Evolutionary conservation across 2,797 vertebrate species (phyloP).

Genomic region (Perdix hodgsoniae): DNA sequence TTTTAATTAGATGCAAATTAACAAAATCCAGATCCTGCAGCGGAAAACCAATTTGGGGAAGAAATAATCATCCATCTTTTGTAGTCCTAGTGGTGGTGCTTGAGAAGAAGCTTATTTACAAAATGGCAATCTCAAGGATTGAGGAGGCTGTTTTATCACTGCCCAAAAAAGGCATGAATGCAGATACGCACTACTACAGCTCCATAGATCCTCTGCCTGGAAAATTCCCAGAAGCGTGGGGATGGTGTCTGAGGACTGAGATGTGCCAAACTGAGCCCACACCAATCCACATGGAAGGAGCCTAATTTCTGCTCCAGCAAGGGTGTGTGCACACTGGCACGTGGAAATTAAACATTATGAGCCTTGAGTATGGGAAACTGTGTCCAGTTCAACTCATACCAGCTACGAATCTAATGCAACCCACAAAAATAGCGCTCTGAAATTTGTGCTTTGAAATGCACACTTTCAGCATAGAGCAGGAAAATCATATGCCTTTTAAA

Average conservation of each 20-base stretch:
- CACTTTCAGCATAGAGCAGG: not conserved
- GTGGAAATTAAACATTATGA: not conserved
- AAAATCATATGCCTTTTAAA: not conserved
- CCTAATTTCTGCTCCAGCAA: not conserved
- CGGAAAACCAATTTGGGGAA: not conserved
- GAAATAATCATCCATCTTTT: conserved; percentile 62
- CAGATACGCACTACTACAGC: not conserved
- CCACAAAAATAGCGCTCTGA: not conserved
- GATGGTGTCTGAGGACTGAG: not conserved
- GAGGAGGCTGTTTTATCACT: not conserved
- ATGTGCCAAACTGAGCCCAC: not conserved
- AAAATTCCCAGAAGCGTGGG: not conserved
- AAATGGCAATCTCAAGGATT: conserved; percentile 50
- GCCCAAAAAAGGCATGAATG: not conserved
- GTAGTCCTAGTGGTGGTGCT: not conserved
- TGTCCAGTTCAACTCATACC: not conserved
- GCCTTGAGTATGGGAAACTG: not conserved
- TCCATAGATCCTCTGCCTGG: not conserved
- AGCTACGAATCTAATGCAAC: not conserved
- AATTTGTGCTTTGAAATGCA: not conserved
- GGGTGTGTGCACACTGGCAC: too few species aligned
- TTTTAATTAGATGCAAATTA: conserved; percentile 67
- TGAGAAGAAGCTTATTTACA: conserved; percentile 28
- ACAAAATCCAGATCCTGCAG: conserved; percentile 44
- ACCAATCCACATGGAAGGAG: not conserved